A percentile compares a stretch with the other conserved stretches of the same genome.
These are phyloP conservation scores for Sebastes matsubarae DNA, from an alignment of 2,797 vertebrate species.

Conservation along the genomic window DNA sequence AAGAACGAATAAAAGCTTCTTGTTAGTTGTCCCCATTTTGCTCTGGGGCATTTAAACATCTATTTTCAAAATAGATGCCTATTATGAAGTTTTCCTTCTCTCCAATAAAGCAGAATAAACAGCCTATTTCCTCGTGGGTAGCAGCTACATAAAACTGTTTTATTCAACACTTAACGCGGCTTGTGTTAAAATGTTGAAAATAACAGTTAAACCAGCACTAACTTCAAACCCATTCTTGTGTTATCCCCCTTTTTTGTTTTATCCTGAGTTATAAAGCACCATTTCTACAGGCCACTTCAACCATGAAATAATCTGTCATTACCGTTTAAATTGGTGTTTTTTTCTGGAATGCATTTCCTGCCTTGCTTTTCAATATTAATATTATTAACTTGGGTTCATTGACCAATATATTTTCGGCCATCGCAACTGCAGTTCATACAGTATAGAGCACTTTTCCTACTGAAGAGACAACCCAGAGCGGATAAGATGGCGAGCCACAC, in stretches of 20 bases:
- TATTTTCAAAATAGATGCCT: background rate
- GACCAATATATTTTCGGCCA: background rate
- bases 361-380: background rate
- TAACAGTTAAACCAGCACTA: background rate
- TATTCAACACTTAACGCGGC: background rate
- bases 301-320: background rate
- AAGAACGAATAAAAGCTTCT: slow-evolving; percentile 9
- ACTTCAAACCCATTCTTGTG: background rate
- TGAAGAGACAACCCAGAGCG: background rate
- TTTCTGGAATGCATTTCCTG: background rate
- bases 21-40: background rate
- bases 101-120: slow-evolving; percentile 6
- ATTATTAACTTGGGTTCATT: background rate
- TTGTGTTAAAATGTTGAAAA: slow-evolving; percentile 6
- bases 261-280: background rate
- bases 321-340: background rate
- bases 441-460: background rate
- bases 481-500: background rate
- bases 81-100: background rate
- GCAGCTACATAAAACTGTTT: background rate
- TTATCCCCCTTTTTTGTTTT: background rate
- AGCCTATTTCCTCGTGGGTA: background rate
- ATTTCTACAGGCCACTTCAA: background rate
- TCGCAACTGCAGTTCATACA: background rate
- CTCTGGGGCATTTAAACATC: background rate